Percentiles rank a stretch among this genome's conserved stretches.
Conservation (phyloP, 1,140 invertebrate genomes). For the Trichogramma pretiosum region DNA sequence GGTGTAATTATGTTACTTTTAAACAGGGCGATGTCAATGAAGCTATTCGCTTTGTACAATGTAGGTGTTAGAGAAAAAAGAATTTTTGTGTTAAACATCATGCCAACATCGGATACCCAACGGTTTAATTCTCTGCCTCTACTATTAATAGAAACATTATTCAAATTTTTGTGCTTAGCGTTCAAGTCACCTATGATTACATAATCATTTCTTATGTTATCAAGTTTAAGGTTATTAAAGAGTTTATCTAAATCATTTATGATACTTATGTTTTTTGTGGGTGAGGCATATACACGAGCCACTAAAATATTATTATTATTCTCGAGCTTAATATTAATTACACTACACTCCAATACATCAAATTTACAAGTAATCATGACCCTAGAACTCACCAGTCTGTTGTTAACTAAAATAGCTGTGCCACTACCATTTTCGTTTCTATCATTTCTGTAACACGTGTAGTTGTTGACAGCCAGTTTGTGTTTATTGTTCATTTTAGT, state of each 20-base stretch:
- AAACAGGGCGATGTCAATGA: no score
- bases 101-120: slow-evolving; percentile 8
- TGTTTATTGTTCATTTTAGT: slow-evolving; percentile 16
- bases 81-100: no score
- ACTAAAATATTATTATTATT: no score
- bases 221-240: slow-evolving; percentile 7
- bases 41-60: no score
- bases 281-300: slow-evolving; percentile 10
- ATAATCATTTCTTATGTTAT: slow-evolving; percentile 4
- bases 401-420: no score
- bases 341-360: no score
- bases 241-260: slow-evolving; percentile 6
- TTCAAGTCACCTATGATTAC: slow-evolving; percentile 15
- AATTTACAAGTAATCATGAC: no score
- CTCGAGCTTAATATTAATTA: no score
- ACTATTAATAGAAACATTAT: background rate
- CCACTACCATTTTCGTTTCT: no score
- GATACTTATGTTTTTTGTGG: slow-evolving; percentile 6
- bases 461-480: slow-evolving; percentile 10
- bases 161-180: slow-evolving; percentile 8
- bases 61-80: no score
- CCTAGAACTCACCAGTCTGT: no score
- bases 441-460: slow-evolving; percentile 9
- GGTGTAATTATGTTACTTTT: no score
- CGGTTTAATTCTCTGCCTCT: slow-evolving; percentile 11